Base-by-base conservation (phyloP, 2,797 vertebrate genomes). In the Lates japonicus region DNA sequence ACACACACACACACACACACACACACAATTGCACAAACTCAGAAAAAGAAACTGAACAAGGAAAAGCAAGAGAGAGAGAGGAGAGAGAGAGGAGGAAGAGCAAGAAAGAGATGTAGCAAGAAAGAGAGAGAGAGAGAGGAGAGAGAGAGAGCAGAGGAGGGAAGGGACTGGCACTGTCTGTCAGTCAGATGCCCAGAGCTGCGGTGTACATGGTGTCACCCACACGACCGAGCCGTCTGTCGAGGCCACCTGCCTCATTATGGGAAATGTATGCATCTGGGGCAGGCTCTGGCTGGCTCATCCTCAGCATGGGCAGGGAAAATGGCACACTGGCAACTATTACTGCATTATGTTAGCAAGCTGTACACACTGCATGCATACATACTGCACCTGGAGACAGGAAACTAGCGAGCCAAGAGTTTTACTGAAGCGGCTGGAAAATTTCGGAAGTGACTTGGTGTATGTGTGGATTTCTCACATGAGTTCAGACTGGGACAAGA, bases 261-360 rank as follows among this genome's bases (percentile, higher is more conserved):
- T 92, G 90, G 91, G 87, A 93, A 95, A 95, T 94, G 93, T 94
- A 94, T 95, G 94, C 93, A 95, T 94, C 93, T 95, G 90, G 94
- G 93, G 90, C 93, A 95, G 89, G 90, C 93, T 83, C 84, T 87
- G 86, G 89, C 93, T 91, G 92, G 88, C 92, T 93, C 87, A 85
- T 90, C 83, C 87, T 83, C 80, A 78, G 89, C 90, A 93, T 89
- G 92, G 93, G 90, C 88, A 93, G 91, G 83, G 87, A 80, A 92
- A 92, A 92, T 90, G 92, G 92, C 93, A 92, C 87, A 72, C 88
- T 84, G 89, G 91, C 90, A 94, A 92, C 91, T 89, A 94, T 93
- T 93, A 93, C 86, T 91, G 92, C 84, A 92, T 92, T 86, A 92
- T 94, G 91, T 91, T 90, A 88, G 90, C 91, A 87, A 89, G 87